Evolutionary conservation across 2,113 vertebrate genomes (phyloP).

Genomic region (Strigops habroptila): DNA sequence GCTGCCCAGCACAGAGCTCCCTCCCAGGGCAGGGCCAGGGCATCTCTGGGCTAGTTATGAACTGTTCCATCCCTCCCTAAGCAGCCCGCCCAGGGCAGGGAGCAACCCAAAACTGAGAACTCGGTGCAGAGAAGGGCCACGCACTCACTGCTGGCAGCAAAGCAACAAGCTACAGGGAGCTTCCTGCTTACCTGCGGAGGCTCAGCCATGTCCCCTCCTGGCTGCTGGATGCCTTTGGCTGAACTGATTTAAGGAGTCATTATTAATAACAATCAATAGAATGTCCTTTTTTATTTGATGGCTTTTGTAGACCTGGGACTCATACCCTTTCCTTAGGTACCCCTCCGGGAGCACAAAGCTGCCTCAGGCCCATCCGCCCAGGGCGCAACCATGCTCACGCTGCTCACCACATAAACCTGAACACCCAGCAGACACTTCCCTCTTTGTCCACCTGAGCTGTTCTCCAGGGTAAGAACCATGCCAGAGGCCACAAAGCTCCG

Average conservation of each 20-base stretch:
- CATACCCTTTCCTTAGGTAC: not conserved
- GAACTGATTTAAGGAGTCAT: not conserved
- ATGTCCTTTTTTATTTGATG: not conserved
- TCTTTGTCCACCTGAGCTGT: not conserved
- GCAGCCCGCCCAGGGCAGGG: not conserved
- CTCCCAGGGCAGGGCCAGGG: not conserved
- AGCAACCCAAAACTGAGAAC: fast-evolving
- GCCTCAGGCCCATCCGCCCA: not conserved
- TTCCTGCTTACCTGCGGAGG: not conserved
- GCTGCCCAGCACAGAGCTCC: not conserved
- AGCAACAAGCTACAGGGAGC: not conserved
- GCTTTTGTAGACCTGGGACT: not conserved
- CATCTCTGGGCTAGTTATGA: not conserved
- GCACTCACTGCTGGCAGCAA: not conserved
- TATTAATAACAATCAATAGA: not conserved
- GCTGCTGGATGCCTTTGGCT: not conserved
- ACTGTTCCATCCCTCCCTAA: fast-evolving
- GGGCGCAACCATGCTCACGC: fast-evolving
- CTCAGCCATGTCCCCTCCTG: not conserved
- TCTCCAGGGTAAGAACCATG: not conserved
- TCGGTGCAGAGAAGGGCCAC: fast-evolving
- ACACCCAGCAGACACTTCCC: not conserved
- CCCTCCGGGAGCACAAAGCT: not conserved
- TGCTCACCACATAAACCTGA: not conserved
- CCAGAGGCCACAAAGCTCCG: not conserved